These are phyloP conservation scores for Crypturellus undulatus DNA, from an alignment of 2,113 vertebrate genomes.

Conservation along the genomic window DNA sequence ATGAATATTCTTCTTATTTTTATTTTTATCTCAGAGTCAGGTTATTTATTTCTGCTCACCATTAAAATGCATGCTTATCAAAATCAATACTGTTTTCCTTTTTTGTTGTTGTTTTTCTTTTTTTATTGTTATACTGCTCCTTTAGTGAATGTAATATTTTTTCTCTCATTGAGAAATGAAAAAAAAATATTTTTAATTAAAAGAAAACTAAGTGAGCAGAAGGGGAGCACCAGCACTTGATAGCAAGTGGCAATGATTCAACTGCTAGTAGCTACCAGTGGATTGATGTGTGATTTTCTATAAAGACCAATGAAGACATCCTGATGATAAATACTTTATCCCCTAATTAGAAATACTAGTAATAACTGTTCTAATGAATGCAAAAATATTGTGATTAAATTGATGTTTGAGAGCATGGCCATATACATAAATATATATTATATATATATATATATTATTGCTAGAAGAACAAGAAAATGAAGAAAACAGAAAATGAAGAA, in stretches of 20 bases:
- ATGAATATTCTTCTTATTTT: neutral
- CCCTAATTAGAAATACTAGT: slow-evolving; percentile 2
- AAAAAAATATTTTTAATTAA: neutral
- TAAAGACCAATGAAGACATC: neutral
- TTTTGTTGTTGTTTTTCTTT: neutral
- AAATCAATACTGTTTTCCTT: neutral
- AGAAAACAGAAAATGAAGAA: neutral
- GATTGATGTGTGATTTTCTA: neutral
- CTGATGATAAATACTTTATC: neutral
- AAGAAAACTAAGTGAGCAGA: neutral
- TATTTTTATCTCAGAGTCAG: neutral
- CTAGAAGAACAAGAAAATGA: neutral
- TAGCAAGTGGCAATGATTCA: neutral
- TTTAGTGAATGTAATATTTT: neutral
- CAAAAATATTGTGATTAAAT: neutral
- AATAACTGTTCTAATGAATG: neutral
- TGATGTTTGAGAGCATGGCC: neutral
- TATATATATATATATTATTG: neutral
- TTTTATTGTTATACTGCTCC: neutral
- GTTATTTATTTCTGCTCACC: neutral
- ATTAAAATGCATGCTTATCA: neutral
- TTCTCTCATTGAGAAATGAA: neutral
- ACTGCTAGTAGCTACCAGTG: neutral
- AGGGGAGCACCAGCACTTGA: neutral
- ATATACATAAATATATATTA: neutral